phyloP scores from a whole-genome alignment of 1,140 invertebrate species.

The Nasonia giraulti region DNA sequence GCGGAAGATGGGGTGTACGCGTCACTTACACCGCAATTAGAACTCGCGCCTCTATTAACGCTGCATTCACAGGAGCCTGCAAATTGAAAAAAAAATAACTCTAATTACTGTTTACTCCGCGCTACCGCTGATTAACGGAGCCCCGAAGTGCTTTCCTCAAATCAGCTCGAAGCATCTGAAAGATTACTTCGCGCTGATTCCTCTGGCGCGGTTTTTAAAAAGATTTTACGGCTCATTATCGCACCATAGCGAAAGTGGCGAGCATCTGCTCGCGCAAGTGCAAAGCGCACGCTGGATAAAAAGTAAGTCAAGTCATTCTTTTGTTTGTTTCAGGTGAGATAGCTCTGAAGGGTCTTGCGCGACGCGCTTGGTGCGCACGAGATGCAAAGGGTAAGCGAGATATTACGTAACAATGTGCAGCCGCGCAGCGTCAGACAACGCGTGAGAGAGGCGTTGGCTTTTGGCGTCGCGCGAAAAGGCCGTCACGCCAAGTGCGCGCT shows the following conservation, averaged over 20 bases:
- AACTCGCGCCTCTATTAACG: conserved; percentile 31
- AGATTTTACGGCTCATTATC: too few species aligned
- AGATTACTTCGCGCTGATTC: too few species aligned
- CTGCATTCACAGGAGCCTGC: background rate
- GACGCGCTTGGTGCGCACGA: background rate
- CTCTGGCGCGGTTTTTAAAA: too few species aligned
- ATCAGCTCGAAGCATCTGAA: background rate
- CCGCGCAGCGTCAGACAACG: background rate
- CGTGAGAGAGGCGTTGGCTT: background rate
- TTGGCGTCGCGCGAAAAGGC: background rate
- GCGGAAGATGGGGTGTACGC: conserved; percentile 49
- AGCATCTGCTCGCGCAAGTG: background rate
- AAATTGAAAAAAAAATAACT: background rate
- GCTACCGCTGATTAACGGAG: background rate
- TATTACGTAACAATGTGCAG: background rate
- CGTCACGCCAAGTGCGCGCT: background rate
- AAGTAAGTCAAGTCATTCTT: background rate
- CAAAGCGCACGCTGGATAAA: background rate
- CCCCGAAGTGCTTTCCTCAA: background rate
- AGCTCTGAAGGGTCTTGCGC: background rate
- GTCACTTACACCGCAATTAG: conserved; percentile 66
- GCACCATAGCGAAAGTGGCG: background rate
- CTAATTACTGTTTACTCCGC: background rate
- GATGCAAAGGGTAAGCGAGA: conserved; percentile 9
- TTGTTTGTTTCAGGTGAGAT: conserved; percentile 30